Percentiles rank a stretch among this genome's conserved stretches.
Evolutionary conservation across 2,888 invertebrate genomes (phyloP).

Genomic region (Lepidocyrtoides sp.): DNA sequence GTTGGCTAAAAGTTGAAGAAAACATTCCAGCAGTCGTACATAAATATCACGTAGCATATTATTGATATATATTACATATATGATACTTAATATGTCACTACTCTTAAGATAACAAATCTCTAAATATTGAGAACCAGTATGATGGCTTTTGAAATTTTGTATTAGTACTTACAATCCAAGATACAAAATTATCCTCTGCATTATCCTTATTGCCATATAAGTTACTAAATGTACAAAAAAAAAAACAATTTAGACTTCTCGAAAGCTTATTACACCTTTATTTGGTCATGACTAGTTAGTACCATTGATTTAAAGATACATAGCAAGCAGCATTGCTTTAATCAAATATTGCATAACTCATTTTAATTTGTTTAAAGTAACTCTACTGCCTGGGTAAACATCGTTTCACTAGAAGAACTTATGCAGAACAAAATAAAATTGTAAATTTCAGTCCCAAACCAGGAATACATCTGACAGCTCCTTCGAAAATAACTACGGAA

Average conservation of each 20-base stretch:
- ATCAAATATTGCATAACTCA: background rate
- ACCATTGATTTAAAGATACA: no score
- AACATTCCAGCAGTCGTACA: background rate
- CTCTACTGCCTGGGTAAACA: no score
- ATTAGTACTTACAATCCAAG: no score
- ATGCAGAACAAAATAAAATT: constrained; percentile 3
- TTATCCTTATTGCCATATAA: no score
- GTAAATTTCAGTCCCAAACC: constrained; percentile 50
- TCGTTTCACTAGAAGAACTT: no score
- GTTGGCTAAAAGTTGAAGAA: constrained; percentile 3
- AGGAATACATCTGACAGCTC: constrained; percentile 22
- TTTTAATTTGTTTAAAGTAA: background rate
- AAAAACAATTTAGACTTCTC: no score
- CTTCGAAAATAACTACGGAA: constrained; percentile 36
- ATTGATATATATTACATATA: background rate
- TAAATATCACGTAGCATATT: constrained; percentile 2
- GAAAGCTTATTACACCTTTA: no score
- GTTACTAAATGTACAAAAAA: no score
- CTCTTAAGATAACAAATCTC: background rate
- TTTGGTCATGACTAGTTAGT: no score
- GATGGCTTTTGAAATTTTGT: no score
- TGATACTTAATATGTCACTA: background rate
- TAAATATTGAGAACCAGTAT: background rate
- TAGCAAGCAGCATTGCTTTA: no score
- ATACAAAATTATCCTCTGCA: no score